Evolutionary conservation across 2,888 invertebrate genomes (phyloP).

Genomic region (Lymantria monacha): DNA sequence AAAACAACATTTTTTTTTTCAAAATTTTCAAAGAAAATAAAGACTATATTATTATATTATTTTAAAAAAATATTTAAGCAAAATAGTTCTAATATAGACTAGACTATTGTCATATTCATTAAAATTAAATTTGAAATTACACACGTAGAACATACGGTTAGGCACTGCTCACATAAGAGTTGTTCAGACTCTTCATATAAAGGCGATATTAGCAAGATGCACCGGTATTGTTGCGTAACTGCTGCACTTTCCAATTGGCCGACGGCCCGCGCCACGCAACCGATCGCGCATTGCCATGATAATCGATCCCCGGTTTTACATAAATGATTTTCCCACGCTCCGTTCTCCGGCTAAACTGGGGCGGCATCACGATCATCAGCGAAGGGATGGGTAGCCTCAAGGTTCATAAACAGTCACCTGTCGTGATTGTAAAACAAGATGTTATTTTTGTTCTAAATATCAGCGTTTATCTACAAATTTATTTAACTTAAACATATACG

Average conservation of each 20-base stretch:
- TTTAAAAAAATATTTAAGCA: too few species aligned
- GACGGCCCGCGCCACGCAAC: slow-evolving; percentile 37
- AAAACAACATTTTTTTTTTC: too few species aligned
- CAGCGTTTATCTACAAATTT: not conserved
- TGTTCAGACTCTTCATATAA: slow-evolving; percentile 12
- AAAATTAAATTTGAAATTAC: too few species aligned
- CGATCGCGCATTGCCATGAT: slow-evolving; percentile 48
- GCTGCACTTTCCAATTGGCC: slow-evolving; percentile 70
- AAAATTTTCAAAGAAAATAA: too few species aligned
- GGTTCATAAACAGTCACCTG: slow-evolving; percentile 43
- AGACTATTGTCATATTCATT: too few species aligned
- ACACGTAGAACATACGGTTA: too few species aligned
- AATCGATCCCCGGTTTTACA: slow-evolving; percentile 76
- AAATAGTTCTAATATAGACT: too few species aligned
- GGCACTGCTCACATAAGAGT: slow-evolving; percentile 9
- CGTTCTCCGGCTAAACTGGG: slow-evolving; percentile 64
- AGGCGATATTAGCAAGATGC: slow-evolving; percentile 24
- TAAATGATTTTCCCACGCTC: slow-evolving; percentile 76
- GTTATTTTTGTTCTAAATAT: slow-evolving; percentile 2
- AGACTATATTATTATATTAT: too few species aligned
- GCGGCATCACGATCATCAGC: slow-evolving; percentile 60
- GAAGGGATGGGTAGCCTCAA: slow-evolving; percentile 68
- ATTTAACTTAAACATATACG: not conserved
- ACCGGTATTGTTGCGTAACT: slow-evolving; percentile 56
- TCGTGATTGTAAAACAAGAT: slow-evolving; percentile 3